Evolutionary conservation across 2,113 vertebrate species (phyloP).

Genomic region (Clinocottus analis): DNA sequence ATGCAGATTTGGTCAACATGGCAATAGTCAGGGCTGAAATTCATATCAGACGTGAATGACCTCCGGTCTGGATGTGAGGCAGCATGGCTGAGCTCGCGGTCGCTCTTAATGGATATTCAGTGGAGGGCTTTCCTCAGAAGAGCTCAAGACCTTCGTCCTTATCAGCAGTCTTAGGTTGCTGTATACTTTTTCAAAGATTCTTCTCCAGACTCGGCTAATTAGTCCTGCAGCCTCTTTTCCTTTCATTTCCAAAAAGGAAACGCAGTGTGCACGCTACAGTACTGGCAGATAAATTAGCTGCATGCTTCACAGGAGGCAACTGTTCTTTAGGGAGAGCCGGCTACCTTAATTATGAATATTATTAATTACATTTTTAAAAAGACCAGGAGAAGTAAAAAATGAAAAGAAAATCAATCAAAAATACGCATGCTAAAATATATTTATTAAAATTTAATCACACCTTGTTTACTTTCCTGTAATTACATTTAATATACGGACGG

Average conservation of each 20-base stretch:
- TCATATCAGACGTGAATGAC: conserved; percentile 58
- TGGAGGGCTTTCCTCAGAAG: conserved; percentile 48
- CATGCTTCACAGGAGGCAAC: conserved; percentile 68
- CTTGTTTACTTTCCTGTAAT: conserved; percentile 29
- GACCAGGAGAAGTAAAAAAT: conserved; percentile 16
- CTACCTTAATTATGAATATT: conserved; percentile 77
- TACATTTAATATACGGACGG: conserved; percentile 12
- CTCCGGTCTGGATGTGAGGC: conserved; percentile 40
- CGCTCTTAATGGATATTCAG: conserved; percentile 41
- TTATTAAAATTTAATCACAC: conserved; percentile 31
- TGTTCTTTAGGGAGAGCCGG: conserved; percentile 64
- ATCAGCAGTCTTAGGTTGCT: conserved; percentile 62
- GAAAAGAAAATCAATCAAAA: conserved; percentile 49
- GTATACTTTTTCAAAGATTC: conserved; percentile 48
- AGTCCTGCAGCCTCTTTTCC: conserved; percentile 59
- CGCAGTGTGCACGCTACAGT: conserved; percentile 28
- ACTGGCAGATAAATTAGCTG: conserved; percentile 72
- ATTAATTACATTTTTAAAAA: conserved; percentile 72
- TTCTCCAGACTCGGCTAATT: conserved; percentile 72
- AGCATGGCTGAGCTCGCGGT: conserved; percentile 25
- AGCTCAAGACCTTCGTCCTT: conserved; percentile 58
- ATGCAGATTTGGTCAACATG: conserved; percentile 62
- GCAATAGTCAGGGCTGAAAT: conserved; percentile 52
- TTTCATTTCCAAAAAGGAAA: conserved; percentile 73
- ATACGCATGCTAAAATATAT: conserved; percentile 16